Conservation (phyloP, 2,797 vertebrate species). For the Rachycentron canadum region DNA sequence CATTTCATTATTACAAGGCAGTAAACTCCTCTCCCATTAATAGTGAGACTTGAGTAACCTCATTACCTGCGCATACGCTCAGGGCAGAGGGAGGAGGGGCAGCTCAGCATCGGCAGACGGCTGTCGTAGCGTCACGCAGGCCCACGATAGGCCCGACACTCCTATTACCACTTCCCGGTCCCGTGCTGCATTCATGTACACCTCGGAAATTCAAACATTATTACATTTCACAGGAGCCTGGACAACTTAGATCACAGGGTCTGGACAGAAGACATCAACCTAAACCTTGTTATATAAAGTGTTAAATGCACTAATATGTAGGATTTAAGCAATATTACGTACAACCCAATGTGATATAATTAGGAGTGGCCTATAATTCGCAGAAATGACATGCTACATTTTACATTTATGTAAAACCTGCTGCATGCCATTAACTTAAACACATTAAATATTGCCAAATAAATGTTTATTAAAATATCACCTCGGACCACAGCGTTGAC, state of each 20-base stretch:
- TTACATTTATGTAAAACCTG: no score
- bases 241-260: neutral
- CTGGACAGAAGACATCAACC: neutral
- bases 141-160: slow-evolving; percentile 61
- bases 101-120: slow-evolving; percentile 62
- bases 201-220: slow-evolving; percentile 14
- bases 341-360: no score
- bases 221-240: neutral
- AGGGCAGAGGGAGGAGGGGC: slow-evolving; percentile 54
- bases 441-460: no score
- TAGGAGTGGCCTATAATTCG: no score
- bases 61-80: slow-evolving; percentile 3
- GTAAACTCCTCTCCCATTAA: slow-evolving; percentile 34
- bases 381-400: no score
- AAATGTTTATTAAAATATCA: no score
- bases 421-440: no score
- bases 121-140: slow-evolving; percentile 51
- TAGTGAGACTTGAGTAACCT: slow-evolving; percentile 34
- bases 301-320: no score
- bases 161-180: slow-evolving; percentile 24
- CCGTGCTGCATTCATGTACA: slow-evolving; percentile 40
- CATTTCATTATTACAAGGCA: neutral
- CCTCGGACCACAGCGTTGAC: no score
- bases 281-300: neutral
- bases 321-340: no score